phyloP scores from a whole-genome alignment of 2,797 vertebrate genomes.

The Sarcophilus harrisii region DNA sequence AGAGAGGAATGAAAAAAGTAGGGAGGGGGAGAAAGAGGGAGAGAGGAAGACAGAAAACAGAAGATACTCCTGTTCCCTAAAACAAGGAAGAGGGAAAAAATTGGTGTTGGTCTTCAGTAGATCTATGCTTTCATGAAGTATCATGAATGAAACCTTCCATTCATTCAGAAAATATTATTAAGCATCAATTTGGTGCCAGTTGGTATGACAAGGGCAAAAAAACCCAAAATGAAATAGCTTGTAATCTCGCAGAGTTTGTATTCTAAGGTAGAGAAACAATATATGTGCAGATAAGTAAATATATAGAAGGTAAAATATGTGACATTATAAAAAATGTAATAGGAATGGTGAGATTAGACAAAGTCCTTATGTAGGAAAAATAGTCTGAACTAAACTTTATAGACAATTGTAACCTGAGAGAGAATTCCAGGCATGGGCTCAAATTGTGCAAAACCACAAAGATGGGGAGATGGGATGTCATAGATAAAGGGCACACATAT shows the following conservation, averaged over 20 bases:
- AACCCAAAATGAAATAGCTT: not conserved
- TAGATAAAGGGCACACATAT: not conserved
- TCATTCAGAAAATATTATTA: not conserved
- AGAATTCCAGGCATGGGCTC: not conserved
- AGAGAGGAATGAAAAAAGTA: not conserved
- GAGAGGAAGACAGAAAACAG: too few species aligned
- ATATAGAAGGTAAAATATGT: not conserved
- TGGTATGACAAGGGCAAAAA: not conserved
- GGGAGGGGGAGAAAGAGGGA: too few species aligned
- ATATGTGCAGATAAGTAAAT: not conserved
- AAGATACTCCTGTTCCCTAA: not conserved
- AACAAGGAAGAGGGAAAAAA: not conserved
- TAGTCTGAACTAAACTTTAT: not conserved
- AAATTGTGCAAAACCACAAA: not conserved
- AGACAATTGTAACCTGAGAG: not conserved
- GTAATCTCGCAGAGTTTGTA: not conserved
- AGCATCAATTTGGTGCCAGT: not conserved
- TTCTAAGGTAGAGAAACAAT: not conserved
- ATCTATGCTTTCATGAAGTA: not conserved
- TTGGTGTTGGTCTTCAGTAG: not conserved
- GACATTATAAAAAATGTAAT: not conserved
- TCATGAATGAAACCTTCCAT: not conserved
- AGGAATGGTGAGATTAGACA: not conserved
- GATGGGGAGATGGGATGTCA: not conserved
- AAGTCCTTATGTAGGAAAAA: not conserved